Evolutionary conservation across 2,113 vertebrate genomes (phyloP), one percentile per base, ranked within the genome.

Genomic region (Ceyx melanurus): DNA sequence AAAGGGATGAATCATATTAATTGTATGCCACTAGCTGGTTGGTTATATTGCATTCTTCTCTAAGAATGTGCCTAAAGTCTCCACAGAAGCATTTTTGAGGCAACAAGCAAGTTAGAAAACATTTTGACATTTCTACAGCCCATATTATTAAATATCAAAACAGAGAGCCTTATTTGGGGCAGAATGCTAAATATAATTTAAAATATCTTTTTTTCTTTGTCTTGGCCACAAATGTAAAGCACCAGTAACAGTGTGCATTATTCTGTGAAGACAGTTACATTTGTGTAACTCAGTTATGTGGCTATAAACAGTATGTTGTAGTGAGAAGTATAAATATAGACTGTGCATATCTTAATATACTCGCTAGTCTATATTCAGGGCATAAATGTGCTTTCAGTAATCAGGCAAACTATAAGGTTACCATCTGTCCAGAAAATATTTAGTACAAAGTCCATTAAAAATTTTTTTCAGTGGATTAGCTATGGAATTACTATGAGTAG

Each of bases 111-210:
- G 45, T 72, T 87, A 74, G 88, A 86, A 86, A 88, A 90, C 86
- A 68, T 3, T 20, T 40, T 94, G 87, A 83, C 68, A 68, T 96
- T 96, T 96, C 54, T 94, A 11, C 83, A 82, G 80, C 46, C 77
- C 35, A 6, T 90, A 74, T 18, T 67, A 50, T 50, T 83, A 71
- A 86, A 37, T 5, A 14, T 74, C 37, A 37, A 88, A 86, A 91
- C 66, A 93, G 93, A 87, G 46, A 83, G 76, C 53, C 54, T 89
- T 81, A 86, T 79, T 42, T 72, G 56, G 61, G 68, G n/a, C 70
- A 81, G 70, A 88, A 86, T 72, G 29, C 65, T 86, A 91, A 91
- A 61, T 80, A 73, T 7, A 5, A 45, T 50, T 89, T 87, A 26
- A 78, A 89, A 81, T 88, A 82, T 54, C 62, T 35, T 35, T 57